phyloP scores from a whole-genome alignment of 2,888 invertebrate genomes.

The Athetis lepigone region DNA sequence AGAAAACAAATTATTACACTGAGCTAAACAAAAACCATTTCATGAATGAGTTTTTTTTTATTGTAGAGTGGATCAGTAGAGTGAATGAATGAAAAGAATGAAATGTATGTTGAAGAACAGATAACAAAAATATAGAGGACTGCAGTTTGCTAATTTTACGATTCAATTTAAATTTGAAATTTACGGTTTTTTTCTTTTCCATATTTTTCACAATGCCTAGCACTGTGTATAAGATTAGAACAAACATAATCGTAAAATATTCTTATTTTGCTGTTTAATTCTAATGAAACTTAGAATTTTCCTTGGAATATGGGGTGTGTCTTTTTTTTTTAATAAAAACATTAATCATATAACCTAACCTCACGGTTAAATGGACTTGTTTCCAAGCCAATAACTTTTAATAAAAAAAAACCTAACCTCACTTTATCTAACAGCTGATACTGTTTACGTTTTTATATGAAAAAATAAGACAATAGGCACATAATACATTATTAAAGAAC shows the following conservation, averaged over 20 bases:
- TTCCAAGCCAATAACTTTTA: too few species aligned
- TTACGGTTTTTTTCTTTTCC: constrained; percentile 26
- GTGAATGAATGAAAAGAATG: constrained; percentile 32
- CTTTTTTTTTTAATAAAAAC: too few species aligned
- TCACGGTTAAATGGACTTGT: too few species aligned
- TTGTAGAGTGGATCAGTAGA: constrained; percentile 7
- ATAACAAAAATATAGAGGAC: background rate
- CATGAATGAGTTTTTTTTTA: constrained; percentile 51
- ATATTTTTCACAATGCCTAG: background rate
- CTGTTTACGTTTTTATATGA: constrained; percentile 7
- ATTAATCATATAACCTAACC: too few species aligned
- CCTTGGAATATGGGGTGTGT: too few species aligned
- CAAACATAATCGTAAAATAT: too few species aligned
- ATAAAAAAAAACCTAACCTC: too few species aligned
- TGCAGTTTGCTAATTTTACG: background rate
- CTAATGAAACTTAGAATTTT: background rate
- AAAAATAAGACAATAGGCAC: background rate
- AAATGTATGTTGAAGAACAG: constrained; percentile 16
- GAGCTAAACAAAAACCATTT: constrained; percentile 60
- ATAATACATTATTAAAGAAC: constrained; percentile 24
- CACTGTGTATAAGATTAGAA: background rate
- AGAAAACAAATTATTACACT: constrained; percentile 57
- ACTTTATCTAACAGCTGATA: constrained; percentile 38
- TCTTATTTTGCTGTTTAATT: too few species aligned
- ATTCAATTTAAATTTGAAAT: background rate